phyloP scores from a whole-genome alignment of 2,797 vertebrate genomes.

The Manis pentadactyla region DNA sequence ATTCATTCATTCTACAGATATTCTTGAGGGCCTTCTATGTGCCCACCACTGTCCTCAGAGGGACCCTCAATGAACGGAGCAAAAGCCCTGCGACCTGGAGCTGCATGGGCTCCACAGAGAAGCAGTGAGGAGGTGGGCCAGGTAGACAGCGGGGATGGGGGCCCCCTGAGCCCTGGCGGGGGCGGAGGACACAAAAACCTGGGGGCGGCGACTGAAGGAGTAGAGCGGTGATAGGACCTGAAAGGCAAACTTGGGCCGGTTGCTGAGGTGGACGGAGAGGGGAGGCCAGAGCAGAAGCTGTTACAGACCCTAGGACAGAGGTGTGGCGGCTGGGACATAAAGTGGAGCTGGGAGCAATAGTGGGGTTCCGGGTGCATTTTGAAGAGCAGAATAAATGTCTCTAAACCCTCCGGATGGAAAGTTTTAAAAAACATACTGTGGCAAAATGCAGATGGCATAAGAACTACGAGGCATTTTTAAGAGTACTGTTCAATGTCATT shows the following conservation, averaged over 20 bases:
- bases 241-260: background rate
- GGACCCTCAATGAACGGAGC: background rate
- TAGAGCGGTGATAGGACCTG: background rate
- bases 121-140: background rate
- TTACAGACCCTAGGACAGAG: background rate
- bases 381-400: background rate
- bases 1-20: background rate
- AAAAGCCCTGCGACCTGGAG: background rate
- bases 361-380: background rate
- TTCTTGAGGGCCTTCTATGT: background rate
- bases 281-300: background rate
- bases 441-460: background rate
- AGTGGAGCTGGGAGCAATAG: background rate
- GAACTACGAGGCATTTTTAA: background rate
- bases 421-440: background rate
- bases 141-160: background rate
- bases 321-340: too few species aligned
- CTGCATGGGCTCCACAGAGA: background rate
- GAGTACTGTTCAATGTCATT: background rate
- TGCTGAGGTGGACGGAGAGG: background rate
- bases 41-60: background rate
- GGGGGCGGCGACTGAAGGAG: accelerated
- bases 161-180: too few species aligned
- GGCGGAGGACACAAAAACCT: background rate
- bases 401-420: background rate